A percentile compares a stretch with the other conserved stretches of the same genome.
Conservation (phyloP, 1,140 invertebrate species). For the Sinella curviseta region DNA sequence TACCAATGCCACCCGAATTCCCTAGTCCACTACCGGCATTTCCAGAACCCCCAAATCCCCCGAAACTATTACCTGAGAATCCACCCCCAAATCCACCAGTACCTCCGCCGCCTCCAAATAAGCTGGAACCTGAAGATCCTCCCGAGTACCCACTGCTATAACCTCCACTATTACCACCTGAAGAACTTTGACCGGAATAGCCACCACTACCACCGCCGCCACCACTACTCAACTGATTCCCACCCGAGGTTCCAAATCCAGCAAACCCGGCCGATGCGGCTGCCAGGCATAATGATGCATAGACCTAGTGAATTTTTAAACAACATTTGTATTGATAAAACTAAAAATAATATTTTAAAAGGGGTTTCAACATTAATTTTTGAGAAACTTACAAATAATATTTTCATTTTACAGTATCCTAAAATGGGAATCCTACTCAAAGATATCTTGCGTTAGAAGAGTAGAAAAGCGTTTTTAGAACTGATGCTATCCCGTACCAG, state of each 20-base stretch:
- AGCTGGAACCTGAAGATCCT: not conserved
- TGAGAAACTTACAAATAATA: no score
- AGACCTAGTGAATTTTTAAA: not conserved
- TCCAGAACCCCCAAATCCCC: not conserved
- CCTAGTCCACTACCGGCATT: not conserved
- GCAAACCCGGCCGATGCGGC: slow-evolving; percentile 32
- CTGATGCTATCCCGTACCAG: no score
- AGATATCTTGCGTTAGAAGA: no score
- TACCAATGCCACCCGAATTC: not conserved
- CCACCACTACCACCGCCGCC: not conserved
- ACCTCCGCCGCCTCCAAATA: not conserved
- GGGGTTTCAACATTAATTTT: no score
- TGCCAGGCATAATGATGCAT: not conserved
- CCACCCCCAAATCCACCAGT: not conserved
- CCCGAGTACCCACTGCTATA: not conserved
- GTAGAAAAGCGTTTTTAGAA: no score
- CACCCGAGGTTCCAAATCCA: not conserved
- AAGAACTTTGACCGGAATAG: not conserved
- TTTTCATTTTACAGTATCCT: no score
- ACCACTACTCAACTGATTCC: not conserved
- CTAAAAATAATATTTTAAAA: no score
- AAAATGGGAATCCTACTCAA: no score
- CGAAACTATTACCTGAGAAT: not conserved
- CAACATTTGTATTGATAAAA: no score
- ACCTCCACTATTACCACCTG: not conserved